These are phyloP conservation scores for Escarpia spicata DNA, from an alignment of 2,888 invertebrate genomes.

Conservation along the genomic window DNA sequence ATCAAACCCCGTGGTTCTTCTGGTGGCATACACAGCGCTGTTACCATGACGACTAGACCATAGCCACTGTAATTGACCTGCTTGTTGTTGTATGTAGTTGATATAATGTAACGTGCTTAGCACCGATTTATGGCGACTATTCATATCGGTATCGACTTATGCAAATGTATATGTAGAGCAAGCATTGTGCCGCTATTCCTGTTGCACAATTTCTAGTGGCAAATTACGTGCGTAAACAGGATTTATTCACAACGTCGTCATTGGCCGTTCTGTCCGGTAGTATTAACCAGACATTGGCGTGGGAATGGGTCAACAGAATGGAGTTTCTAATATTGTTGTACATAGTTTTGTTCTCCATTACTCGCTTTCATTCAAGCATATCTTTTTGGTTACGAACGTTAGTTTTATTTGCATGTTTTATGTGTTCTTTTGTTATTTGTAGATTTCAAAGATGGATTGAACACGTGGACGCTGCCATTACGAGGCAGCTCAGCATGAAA, in stretches of 20 bases:
- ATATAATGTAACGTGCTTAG: not conserved
- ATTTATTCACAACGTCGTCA: not conserved
- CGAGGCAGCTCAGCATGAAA: not conserved
- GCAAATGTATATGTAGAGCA: not conserved
- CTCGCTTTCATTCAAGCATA: not conserved
- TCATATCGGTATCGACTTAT: not conserved
- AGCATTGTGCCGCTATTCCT: not conserved
- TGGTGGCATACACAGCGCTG: conserved; percentile 47
- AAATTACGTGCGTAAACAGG: not conserved
- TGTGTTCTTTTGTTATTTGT: not conserved
- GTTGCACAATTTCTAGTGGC: not conserved
- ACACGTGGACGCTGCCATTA: not conserved
- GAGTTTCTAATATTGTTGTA: not conserved
- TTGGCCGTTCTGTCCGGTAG: not conserved
- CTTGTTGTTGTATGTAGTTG: not conserved
- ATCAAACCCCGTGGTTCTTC: conserved; percentile 49
- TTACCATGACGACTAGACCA: not conserved
- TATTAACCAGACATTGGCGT: not conserved
- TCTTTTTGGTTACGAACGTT: not conserved
- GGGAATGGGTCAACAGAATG: not conserved
- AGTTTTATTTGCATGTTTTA: not conserved
- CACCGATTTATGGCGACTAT: not conserved
- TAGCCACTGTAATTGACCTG: not conserved
- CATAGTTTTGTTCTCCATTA: too few relatives aligned
- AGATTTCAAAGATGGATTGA: not conserved